Conservation (phyloP, 2,797 vertebrate genomes). For the Naso thynnoides region DNA sequence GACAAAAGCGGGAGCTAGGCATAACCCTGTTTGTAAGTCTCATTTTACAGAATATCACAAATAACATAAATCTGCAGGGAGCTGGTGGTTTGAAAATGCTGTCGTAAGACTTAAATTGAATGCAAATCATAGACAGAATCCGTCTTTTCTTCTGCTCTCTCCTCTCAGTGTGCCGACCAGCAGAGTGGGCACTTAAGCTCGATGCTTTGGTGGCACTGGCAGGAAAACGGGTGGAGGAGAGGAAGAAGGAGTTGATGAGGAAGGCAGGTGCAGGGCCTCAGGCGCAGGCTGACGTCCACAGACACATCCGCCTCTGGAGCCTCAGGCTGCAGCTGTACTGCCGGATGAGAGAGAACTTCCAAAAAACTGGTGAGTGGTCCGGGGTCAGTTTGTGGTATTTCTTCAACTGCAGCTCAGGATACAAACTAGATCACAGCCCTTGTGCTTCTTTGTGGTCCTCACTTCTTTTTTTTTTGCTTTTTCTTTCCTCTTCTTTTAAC, state of each 20-base stretch:
- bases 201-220: conserved; percentile 80
- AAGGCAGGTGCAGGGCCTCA: conserved; percentile 68
- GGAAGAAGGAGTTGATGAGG: conserved; percentile 69
- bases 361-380: conserved; percentile 76
- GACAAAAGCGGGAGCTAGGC: conserved; percentile 82
- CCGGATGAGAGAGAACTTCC: conserved; percentile 84
- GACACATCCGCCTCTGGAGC: conserved; percentile 80
- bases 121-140: conserved; percentile 10
- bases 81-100: background rate
- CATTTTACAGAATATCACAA: background rate
- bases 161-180: conserved; percentile 72
- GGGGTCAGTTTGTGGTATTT: conserved; percentile 17
- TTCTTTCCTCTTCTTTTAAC: background rate
- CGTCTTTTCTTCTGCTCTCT: background rate
- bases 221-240: conserved; percentile 72
- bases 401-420: background rate
- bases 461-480: background rate
- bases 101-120: background rate
- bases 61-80: background rate
- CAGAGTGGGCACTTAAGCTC: conserved; percentile 82
- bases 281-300: conserved; percentile 74
- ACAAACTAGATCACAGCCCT: conserved; percentile 14
- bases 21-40: conserved; percentile 84
- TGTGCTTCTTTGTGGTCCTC: conserved; percentile 7
- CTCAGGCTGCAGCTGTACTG: conserved; percentile 83